A percentile compares a stretch with the other conserved stretches of the same genome.
Evolutionary conservation across 2,888 invertebrate species (phyloP).

Genomic region (Nomada goodeniana): DNA sequence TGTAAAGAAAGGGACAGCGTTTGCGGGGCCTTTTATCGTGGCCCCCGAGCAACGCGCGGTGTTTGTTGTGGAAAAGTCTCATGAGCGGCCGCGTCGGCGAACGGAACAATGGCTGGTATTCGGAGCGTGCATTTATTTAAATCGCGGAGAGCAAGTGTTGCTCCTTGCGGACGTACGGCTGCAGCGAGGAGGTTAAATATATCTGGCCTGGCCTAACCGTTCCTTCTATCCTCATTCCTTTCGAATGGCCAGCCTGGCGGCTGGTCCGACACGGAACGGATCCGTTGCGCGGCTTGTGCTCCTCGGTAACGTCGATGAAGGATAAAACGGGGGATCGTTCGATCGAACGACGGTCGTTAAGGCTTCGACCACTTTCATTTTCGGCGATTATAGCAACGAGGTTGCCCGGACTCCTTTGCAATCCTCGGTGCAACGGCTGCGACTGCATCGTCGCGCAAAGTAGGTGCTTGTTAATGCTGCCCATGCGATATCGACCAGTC

Average conservation of each 20-base stretch:
- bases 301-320: conserved; percentile 39
- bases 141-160: conserved; percentile 77
- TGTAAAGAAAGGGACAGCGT: conserved; percentile 11
- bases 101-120: conserved; percentile 77
- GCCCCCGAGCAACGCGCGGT: conserved; percentile 10
- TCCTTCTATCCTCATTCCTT: conserved; percentile 72
- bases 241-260: conserved; percentile 54
- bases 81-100: conserved; percentile 41
- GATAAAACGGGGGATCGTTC: conserved; percentile 28
- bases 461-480: conserved; percentile 6
- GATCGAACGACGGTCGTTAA: conserved; percentile 13
- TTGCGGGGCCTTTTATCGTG: conserved; percentile 12
- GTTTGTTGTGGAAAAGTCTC: conserved; percentile 32
- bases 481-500: not conserved
- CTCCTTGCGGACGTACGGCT: conserved; percentile 70
- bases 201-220: conserved; percentile 71
- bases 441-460: not conserved
- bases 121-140: conserved; percentile 80
- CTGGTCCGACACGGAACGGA: conserved; percentile 47
- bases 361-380: conserved; percentile 36
- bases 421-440: not conserved
- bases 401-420: conserved; percentile 12
- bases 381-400: conserved; percentile 28
- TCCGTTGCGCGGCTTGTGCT: conserved; percentile 27
- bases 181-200: conserved; percentile 77